Conservation (phyloP, 2,888 invertebrate genomes). For the Eristalis arbustorum region DNA sequence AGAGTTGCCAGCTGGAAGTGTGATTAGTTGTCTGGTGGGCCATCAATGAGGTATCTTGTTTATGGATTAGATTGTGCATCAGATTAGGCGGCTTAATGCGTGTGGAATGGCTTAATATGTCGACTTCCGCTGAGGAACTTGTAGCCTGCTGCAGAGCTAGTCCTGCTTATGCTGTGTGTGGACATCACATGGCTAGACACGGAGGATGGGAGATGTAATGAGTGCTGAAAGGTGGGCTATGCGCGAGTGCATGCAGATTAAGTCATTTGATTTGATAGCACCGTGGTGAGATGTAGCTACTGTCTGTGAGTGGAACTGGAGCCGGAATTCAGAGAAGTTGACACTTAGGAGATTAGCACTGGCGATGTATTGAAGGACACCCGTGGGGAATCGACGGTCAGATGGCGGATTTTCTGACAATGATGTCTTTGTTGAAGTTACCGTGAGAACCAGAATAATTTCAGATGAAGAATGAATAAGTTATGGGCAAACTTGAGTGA, state of each 20-base stretch:
- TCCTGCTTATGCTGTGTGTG: neutral
- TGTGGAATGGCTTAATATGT: neutral
- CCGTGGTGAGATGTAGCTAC: neutral
- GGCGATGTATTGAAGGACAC: too few species aligned
- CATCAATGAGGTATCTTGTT: neutral
- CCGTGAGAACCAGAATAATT: too few species aligned
- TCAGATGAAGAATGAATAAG: too few species aligned
- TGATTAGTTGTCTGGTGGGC: neutral
- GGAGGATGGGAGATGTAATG: too few species aligned
- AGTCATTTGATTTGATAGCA: neutral
- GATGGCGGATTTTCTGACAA: too few species aligned
- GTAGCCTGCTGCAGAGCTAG: neutral
- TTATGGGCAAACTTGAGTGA: too few species aligned
- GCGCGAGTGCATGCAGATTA: neutral
- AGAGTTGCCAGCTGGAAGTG: slow-evolving; percentile 34
- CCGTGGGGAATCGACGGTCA: too few species aligned
- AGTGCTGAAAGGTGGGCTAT: neutral
- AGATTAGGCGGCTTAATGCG: neutral
- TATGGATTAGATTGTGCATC: neutral
- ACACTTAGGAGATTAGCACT: too few species aligned
- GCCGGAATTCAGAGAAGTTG: neutral
- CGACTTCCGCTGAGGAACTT: neutral
- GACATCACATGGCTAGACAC: neutral
- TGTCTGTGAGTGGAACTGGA: neutral
- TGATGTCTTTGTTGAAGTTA: too few species aligned